Evolutionary conservation across 2,888 invertebrate genomes (phyloP).

Genomic region (Diarsia brunnea): DNA sequence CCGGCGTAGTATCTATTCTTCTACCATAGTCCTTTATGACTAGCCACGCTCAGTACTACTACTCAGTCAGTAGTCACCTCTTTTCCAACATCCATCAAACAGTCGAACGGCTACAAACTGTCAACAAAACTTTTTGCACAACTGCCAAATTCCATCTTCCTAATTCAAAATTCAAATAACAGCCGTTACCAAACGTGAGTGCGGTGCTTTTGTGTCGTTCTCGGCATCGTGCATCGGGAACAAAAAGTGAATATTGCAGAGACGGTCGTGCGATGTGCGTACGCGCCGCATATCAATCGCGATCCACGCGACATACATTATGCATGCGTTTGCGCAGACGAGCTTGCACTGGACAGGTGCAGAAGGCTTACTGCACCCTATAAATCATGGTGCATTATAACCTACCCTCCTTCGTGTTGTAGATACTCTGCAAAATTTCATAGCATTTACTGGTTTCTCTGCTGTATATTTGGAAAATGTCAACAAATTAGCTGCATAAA

Average conservation of each 20-base stretch:
- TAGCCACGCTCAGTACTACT: too few species aligned
- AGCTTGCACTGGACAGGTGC: constrained; percentile 1
- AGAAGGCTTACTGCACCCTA: constrained; percentile 40
- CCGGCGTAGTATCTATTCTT: too few species aligned
- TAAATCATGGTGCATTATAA: neutral
- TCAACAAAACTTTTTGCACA: neutral
- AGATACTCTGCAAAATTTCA: neutral
- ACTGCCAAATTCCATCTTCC: neutral
- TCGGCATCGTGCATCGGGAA: constrained; percentile 43
- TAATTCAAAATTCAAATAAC: constrained; percentile 42
- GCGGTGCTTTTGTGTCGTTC: constrained; percentile 53
- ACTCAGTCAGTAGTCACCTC: too few species aligned
- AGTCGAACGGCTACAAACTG: neutral
- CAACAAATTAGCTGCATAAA: neutral
- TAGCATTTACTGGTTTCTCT: neutral
- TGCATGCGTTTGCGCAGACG: constrained; percentile 46
- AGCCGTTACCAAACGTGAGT: constrained; percentile 43
- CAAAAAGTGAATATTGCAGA: constrained; percentile 58
- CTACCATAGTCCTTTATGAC: too few species aligned
- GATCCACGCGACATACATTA: constrained; percentile 55
- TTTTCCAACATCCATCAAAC: too few species aligned
- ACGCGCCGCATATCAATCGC: constrained; percentile 60
- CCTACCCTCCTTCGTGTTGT: neutral
- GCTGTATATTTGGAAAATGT: neutral
- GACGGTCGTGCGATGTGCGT: constrained; percentile 29